Conservation (phyloP, 37 sponge, comb jelly and placozoan species). For the Oopsacas minuta region DNA sequence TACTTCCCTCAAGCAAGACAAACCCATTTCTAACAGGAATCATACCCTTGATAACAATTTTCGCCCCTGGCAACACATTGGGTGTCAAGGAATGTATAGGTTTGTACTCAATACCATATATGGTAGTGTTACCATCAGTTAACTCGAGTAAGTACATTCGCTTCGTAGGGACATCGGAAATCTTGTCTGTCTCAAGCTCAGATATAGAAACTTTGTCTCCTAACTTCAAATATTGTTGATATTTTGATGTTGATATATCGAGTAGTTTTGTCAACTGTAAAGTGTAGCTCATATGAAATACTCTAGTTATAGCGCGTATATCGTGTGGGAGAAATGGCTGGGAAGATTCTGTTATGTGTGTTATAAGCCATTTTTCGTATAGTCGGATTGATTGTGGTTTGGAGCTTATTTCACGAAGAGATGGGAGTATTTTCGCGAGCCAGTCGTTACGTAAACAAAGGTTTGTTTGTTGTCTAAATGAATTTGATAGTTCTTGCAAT, state of each 20-base stretch:
- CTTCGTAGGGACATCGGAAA: neutral
- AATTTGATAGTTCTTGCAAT: neutral
- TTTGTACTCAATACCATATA: neutral
- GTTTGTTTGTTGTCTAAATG: neutral
- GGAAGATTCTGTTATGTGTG: neutral
- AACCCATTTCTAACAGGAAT: neutral
- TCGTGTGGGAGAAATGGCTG: neutral
- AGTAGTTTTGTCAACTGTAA: neutral
- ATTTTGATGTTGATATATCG: neutral
- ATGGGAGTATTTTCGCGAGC: neutral
- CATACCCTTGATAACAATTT: neutral
- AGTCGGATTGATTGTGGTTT: neutral
- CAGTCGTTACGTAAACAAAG: neutral
- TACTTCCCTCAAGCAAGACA: neutral
- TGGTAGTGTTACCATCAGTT: constrained; percentile 20
- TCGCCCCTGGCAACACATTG: constrained; percentile 8
- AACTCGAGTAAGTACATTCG: neutral
- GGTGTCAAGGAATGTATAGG: constrained; percentile 16
- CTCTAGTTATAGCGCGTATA: neutral
- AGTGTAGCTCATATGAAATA: neutral
- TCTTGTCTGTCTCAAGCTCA: neutral
- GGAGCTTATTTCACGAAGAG: neutral
- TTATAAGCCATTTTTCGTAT: neutral
- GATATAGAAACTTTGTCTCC: neutral
- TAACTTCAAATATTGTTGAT: constrained; percentile 12